Percentiles rank a stretch among this genome's conserved stretches.
phyloP scores from a whole-genome alignment of 2,888 invertebrate genomes.

The Chrysopilus asiliformis region DNA sequence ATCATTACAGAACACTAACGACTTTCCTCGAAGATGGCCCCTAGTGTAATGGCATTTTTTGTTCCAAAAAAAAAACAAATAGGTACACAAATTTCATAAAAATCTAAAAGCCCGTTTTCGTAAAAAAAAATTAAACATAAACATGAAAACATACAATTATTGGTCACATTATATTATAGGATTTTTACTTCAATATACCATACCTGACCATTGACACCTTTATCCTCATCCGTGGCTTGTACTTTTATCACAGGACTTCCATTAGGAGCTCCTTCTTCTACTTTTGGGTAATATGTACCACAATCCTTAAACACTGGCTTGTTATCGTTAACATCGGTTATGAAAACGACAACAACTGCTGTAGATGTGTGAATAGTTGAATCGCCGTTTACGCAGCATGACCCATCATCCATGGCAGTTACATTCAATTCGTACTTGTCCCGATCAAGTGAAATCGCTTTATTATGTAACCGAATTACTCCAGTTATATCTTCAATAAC shows the following conservation, averaged over 20 bases:
- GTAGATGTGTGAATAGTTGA: conserved; percentile 83
- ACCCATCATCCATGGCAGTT: conserved; percentile 94
- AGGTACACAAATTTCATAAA: too few relatives aligned
- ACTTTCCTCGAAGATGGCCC: too few relatives aligned
- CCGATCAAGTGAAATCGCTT: conserved; percentile 73
- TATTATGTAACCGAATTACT: conserved; percentile 78
- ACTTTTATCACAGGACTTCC: conserved; percentile 89
- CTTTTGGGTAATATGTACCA: conserved; percentile 82
- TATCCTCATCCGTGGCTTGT: conserved; percentile 89
- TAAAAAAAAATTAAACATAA: too few relatives aligned
- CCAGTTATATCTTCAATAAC: conserved; percentile 92
- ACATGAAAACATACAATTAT: too few relatives aligned
- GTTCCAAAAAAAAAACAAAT: too few relatives aligned
- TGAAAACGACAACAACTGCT: conserved; percentile 90
- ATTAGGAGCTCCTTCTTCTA: conserved; percentile 87
- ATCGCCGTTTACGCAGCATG: conserved; percentile 85
- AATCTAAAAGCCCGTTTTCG: too few relatives aligned
- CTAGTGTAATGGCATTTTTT: too few relatives aligned
- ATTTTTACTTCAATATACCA: too few relatives aligned
- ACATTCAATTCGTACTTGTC: conserved; percentile 95
- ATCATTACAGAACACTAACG: too few relatives aligned
- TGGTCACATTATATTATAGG: too few relatives aligned
- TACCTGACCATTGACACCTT: conserved; percentile 82
- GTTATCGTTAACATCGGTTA: conserved; percentile 94
- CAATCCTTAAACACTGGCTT: conserved; percentile 94